Evolutionary conservation across 64 coral and sea anemone genomes (phyloP), one percentile per base, ranked within the genome.

Genomic region (Hydrozoanthus tunicans): DNA sequence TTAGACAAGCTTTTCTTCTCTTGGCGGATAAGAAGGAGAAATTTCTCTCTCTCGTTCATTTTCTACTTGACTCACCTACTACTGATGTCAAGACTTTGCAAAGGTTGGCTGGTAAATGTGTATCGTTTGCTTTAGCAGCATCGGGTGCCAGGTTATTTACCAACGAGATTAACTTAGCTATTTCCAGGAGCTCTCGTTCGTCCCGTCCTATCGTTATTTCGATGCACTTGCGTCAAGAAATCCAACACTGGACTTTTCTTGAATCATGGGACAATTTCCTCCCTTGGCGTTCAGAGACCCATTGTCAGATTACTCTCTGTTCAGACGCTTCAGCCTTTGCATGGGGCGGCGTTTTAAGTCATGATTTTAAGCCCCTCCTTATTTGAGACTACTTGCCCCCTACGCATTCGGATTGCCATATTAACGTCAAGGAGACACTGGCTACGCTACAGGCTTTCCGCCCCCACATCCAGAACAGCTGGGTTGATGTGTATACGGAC

Each of bases 231-330:
- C 89, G 54, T 20, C n/a, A 55, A 3, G 93, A 91, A 64, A 79
- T 94, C 54, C 32, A 43, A 43, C 93, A 91, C 53, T 94, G 93
- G 90, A 63, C 91, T 26, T 94, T 94, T 63, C 62, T 94, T 14
- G 61, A 79, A 23, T 62, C 73, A 17, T 94, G 89, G 93, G 8
- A 14, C 6, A 74, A 68, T 70, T 79, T 65, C 51, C 74, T 94
- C 15, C 89, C 93, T 12, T 94, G 82, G 90, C 59, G 52, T 3
- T 76, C 61, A 7, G 86, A 90, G 80, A 60, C 24, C 11, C 88
- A 78, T 15, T 56, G 58, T 51, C 93, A 94, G 85, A 26, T 94
- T 23, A 10, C 71, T 10, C 72, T 94, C 1, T 75, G 20, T 51
- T 66, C 69, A 5, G 86, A 90, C 51, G 86, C 86, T 5, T 94